Evolutionary conservation across 2,888 invertebrate species (phyloP), one percentile per base, ranked within the genome.

Genomic region (Cryptocephalus moraei): DNA sequence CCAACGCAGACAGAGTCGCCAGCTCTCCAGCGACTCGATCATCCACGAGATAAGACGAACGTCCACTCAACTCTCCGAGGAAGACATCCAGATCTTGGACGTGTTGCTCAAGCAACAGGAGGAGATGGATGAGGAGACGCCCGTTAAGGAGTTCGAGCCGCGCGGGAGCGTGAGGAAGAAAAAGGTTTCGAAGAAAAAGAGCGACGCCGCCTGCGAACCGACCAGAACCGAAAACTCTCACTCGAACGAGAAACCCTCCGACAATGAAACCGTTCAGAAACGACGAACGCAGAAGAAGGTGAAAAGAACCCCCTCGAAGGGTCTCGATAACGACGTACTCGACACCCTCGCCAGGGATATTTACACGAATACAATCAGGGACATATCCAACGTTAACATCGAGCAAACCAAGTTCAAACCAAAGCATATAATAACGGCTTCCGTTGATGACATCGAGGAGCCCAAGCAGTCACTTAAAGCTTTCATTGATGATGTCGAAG

Each of bases 1-100:
- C 10, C 63, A 75, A 41, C 63, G 75, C 9, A 65, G 73, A 38
- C 69, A 70, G 56, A 67, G 65, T 48, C 55, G 66, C 11, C 64
- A 65, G 48, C 49, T 60, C 41, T 63, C 68, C 1, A 61, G 60
- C 45, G 66, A 67, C 13, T 63, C 68, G 49, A 50, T 68, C 12
- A 52, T 69, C 14, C 63, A 65, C 42, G 62, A 66, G 44, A 63
- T 77, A 43, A 69, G 77, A 59, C 69, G 79, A 57, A 75, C 75
- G 60, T 80, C 80, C 1, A 70, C 76, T 57, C 78, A 79, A 58
- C 68, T 78, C 54, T 75, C 75, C 39, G 78, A 78, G 62, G 78
- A 79, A 64, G 75, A 59, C 11, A 44, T 45, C 52, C 76, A 77
- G 65, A 74, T 77, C 62, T 68, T 78, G 39, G 75, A 76, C 57